Evolutionary conservation across 2,113 vertebrate genomes (phyloP).

Genomic region (Paraplagusia blochii): DNA sequence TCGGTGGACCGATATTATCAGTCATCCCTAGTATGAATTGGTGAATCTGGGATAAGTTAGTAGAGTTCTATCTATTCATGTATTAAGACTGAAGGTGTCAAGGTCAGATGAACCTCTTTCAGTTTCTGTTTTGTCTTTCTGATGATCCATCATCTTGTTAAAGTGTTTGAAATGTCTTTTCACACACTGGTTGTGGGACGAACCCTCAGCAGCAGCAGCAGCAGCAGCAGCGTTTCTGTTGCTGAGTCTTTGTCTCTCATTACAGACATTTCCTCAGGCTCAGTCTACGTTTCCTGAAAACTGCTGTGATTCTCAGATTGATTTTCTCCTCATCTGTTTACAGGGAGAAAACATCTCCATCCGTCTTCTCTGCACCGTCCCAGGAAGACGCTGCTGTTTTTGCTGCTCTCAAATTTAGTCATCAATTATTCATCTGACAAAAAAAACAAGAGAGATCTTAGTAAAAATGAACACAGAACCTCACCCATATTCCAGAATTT

Average conservation of each 20-base stretch:
- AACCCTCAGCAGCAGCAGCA: no score
- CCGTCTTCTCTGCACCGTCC: neutral
- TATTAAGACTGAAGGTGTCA: no score
- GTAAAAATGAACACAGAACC: neutral
- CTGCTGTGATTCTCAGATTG: constrained; percentile 4
- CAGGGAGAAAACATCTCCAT: neutral
- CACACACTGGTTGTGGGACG: no score
- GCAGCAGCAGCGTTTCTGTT: no score
- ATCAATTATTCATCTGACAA: neutral
- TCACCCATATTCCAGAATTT: neutral
- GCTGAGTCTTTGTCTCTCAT: constrained; percentile 28
- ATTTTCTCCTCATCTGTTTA: neutral
- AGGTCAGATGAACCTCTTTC: no score
- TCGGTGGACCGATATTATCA: no score
- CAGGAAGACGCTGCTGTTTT: neutral
- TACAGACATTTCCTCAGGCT: constrained; percentile 5
- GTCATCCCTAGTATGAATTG: no score
- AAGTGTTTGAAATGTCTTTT: no score
- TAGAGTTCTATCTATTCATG: no score
- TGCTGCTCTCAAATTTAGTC: neutral
- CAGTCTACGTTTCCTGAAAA: constrained; percentile 12
- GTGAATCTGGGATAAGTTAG: no score
- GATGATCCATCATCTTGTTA: no score
- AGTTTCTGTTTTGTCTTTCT: no score
- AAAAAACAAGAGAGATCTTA: neutral